Conservation (phyloP, 2,113 vertebrate species). For the Oncorhynchus masou region DNA sequence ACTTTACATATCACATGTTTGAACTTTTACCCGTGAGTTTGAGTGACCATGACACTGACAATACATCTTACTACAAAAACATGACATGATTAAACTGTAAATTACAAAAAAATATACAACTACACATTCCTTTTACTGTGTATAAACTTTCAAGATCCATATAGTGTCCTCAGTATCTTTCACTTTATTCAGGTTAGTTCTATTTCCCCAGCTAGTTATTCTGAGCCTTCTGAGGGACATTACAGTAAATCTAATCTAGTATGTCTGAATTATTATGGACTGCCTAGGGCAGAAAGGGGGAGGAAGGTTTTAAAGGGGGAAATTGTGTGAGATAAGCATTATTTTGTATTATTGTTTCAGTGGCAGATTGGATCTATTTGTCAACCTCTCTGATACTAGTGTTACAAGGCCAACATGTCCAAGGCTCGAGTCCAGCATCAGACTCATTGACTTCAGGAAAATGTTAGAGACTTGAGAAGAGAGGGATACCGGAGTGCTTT, state of each 20-base stretch:
- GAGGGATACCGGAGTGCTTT: not conserved
- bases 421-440: not conserved
- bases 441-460: not conserved
- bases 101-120: not conserved
- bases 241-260: too few relatives aligned
- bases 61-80: not conserved
- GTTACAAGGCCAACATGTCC: conserved; percentile 40
- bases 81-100: not conserved
- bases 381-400: conserved; percentile 55
- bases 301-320: conserved; percentile 50
- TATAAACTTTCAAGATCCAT: not conserved
- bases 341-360: conserved; percentile 59
- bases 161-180: not conserved
- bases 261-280: not conserved
- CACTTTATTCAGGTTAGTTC: not conserved
- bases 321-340: conserved; percentile 50
- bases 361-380: conserved; percentile 30
- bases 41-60: not conserved
- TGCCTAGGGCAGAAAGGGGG: conserved; percentile 33
- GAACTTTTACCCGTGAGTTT: not conserved
- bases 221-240: too few relatives aligned
- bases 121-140: not conserved
- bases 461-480: not conserved
- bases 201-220: not conserved
- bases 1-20: conserved; percentile 4